phyloP scores from a whole-genome alignment of 2,888 invertebrate species.

The Cataglyphis cursor region DNA sequence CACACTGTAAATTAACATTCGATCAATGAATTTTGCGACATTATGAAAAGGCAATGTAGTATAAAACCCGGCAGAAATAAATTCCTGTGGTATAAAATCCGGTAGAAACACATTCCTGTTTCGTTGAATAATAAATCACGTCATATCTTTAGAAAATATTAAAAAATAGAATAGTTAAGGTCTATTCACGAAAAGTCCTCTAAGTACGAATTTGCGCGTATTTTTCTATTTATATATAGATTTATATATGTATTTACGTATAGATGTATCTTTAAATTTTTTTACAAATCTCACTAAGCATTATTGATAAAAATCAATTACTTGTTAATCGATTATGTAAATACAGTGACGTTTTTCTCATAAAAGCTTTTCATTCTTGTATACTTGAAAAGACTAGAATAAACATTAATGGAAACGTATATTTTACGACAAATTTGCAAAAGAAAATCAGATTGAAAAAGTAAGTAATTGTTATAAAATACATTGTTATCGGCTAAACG shows the following conservation, averaged over 20 bases:
- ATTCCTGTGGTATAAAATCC: neutral
- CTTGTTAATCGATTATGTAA: slow-evolving; percentile 8
- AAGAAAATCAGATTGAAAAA: neutral
- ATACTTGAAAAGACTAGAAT: neutral
- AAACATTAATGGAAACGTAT: slow-evolving; percentile 5
- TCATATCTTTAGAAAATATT: neutral
- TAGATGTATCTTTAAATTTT: neutral
- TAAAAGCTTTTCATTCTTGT: neutral
- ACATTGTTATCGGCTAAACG: slow-evolving; percentile 6
- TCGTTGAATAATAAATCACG: neutral
- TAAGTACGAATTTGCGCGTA: neutral
- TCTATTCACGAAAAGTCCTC: neutral
- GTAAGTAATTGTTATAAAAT: neutral
- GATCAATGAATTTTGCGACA: slow-evolving; percentile 21
- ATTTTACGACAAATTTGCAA: neutral
- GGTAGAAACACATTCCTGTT: slow-evolving; percentile 2
- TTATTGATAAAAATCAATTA: neutral
- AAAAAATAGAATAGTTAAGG: neutral
- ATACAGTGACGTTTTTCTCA: neutral
- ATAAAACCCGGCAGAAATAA: neutral
- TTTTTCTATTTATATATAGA: neutral
- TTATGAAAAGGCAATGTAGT: neutral
- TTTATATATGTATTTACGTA: too few species aligned
- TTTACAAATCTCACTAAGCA: neutral
- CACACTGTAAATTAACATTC: neutral